Conservation (phyloP, 2,888 invertebrate species). For the Ceramica pisi region DNA sequence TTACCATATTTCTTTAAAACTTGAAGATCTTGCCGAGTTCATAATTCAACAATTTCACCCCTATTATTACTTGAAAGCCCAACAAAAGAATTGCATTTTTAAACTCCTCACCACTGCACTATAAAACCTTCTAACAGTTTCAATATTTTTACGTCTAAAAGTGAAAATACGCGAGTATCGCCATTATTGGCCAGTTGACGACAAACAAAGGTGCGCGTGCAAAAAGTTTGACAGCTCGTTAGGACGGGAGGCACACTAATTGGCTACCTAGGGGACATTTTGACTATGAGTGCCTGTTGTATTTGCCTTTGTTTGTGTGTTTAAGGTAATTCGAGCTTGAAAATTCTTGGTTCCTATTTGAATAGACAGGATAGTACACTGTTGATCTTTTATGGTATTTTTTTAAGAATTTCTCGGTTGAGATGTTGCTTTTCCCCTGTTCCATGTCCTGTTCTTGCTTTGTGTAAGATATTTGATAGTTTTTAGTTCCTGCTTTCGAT, state of each 20-base stretch:
- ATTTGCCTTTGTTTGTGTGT: slow-evolving; percentile 59
- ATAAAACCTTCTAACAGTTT: slow-evolving; percentile 27
- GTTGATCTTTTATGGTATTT: slow-evolving; percentile 19
- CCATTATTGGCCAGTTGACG: slow-evolving; percentile 63
- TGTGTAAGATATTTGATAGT: too few relatives aligned
- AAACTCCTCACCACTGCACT: slow-evolving; percentile 22
- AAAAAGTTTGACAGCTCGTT: slow-evolving; percentile 88
- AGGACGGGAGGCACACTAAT: slow-evolving; percentile 79
- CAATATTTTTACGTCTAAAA: slow-evolving; percentile 41
- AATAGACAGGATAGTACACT: slow-evolving; percentile 20
- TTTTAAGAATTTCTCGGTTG: not conserved
- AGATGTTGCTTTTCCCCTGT: not conserved
- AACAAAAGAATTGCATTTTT: slow-evolving; percentile 8
- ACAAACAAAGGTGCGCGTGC: slow-evolving; percentile 78
- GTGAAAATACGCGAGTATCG: slow-evolving; percentile 58
- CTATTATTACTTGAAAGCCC: not conserved
- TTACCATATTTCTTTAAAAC: not conserved
- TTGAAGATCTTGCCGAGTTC: not conserved
- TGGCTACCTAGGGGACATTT: slow-evolving; percentile 82
- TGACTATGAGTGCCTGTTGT: slow-evolving; percentile 57
- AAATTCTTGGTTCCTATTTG: slow-evolving; percentile 38
- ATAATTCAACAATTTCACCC: not conserved
- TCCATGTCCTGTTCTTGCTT: not conserved
- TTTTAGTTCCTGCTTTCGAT: too few relatives aligned
- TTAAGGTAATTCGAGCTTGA: slow-evolving; percentile 56